These are phyloP conservation scores for Meteorus colon DNA, from an alignment of 2,888 invertebrate species.

Conservation along the genomic window DNA sequence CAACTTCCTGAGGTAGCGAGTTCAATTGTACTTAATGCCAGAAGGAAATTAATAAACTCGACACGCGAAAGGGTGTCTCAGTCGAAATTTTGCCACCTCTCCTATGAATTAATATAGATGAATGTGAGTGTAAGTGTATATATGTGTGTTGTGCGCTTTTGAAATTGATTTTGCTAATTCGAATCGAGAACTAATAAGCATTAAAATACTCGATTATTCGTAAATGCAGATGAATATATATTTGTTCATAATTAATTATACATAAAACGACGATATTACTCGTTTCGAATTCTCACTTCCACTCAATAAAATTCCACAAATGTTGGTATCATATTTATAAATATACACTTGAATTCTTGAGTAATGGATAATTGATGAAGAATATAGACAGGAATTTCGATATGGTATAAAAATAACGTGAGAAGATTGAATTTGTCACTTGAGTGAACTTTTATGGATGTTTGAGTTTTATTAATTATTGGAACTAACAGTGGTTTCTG, in stretches of 20 bases:
- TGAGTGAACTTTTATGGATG: neutral
- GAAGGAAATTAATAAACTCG: constrained; percentile 60
- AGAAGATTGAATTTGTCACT: neutral
- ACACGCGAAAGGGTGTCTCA: constrained; percentile 56
- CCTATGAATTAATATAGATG: neutral
- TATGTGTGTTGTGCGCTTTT: neutral
- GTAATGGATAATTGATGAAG: neutral
- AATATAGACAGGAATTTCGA: neutral
- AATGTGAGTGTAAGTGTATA: neutral
- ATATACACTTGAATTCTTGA: neutral
- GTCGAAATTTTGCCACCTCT: constrained; percentile 39
- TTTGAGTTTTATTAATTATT: neutral
- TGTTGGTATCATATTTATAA: neutral
- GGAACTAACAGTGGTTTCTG: neutral
- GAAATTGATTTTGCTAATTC: neutral
- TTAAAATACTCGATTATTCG: neutral
- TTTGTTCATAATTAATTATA: neutral
- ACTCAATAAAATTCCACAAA: neutral
- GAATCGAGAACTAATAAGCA: neutral
- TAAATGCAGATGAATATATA: neutral
- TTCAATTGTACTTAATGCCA: constrained; percentile 54
- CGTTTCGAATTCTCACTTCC: neutral
- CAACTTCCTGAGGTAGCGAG: neutral
- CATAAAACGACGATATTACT: neutral
- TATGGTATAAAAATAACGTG: neutral